Evolutionary conservation across 2,888 invertebrate species (phyloP).

Genomic region (Bembecia ichneumoniformis): DNA sequence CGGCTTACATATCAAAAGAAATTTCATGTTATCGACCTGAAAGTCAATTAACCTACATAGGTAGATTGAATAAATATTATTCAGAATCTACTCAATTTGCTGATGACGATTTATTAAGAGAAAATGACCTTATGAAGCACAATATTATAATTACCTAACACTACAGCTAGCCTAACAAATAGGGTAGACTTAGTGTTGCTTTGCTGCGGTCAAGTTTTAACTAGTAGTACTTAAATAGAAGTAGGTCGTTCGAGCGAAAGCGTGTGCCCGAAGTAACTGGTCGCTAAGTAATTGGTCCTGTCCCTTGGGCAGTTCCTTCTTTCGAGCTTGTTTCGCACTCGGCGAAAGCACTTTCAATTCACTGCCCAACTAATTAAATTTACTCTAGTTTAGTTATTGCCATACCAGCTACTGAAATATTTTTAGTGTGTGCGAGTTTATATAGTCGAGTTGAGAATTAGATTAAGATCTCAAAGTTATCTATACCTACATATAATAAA

Average conservation of each 20-base stretch:
- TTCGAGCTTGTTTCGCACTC: constrained; percentile 30
- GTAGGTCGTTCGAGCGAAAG: constrained; percentile 24
- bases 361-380: constrained; percentile 36
- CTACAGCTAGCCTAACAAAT: background rate
- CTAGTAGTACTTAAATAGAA: constrained; percentile 2
- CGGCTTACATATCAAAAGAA: too few relatives aligned
- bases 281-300: constrained; percentile 55
- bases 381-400: constrained; percentile 15
- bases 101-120: too few relatives aligned
- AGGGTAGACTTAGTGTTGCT: background rate
- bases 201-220: background rate
- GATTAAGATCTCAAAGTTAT: too few relatives aligned
- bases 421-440: background rate
- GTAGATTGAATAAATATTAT: too few relatives aligned
- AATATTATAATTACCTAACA: too few relatives aligned
- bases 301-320: constrained; percentile 31
- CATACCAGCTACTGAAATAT: constrained; percentile 12
- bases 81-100: too few relatives aligned
- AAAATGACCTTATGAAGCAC: too few relatives aligned
- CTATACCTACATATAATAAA: too few relatives aligned
- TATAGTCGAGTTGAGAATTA: too few relatives aligned
- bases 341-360: constrained; percentile 29
- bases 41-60: too few relatives aligned
- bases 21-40: too few relatives aligned
- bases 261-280: constrained; percentile 33